These are phyloP conservation scores for Cecropterus lyciades DNA, from an alignment of 1,140 invertebrate genomes.

Conservation along the genomic window DNA sequence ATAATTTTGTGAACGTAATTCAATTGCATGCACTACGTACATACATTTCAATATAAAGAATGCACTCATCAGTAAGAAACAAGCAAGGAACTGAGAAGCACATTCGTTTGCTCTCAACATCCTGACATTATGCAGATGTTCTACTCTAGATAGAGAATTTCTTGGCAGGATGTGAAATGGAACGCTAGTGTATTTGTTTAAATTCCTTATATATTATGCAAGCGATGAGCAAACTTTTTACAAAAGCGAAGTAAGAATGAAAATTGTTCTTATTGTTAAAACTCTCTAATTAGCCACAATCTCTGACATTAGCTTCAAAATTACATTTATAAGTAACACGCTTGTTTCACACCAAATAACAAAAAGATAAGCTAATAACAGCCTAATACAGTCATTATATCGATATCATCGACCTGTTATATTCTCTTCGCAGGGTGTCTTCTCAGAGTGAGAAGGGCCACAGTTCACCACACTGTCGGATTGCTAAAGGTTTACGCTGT, in stretches of 20 bases:
- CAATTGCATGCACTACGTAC: neutral
- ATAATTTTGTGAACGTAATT: too few relatives aligned
- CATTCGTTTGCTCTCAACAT: conserved; percentile 28
- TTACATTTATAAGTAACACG: neutral
- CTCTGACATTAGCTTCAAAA: neutral
- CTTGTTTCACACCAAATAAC: neutral
- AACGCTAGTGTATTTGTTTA: conserved; percentile 35
- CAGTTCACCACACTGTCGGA: too few relatives aligned
- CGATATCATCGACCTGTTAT: too few relatives aligned
- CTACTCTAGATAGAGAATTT: conserved; percentile 32
- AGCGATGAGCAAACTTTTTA: conserved; percentile 24
- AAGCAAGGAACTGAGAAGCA: conserved; percentile 10
- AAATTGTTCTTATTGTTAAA: conserved; percentile 19
- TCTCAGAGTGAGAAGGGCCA: too few relatives aligned
- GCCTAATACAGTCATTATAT: too few relatives aligned
- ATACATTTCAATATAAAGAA: conserved; percentile 9
- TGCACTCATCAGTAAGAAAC: conserved; percentile 16
- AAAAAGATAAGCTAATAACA: neutral
- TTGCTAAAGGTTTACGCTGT: too few relatives aligned
- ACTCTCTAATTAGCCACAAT: conserved; percentile 18
- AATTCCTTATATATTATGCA: conserved; percentile 35
- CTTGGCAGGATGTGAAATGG: conserved; percentile 37
- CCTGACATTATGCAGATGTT: conserved; percentile 33
- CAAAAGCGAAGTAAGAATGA: neutral
- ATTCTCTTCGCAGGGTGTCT: too few relatives aligned